Evolutionary conservation across 2,797 vertebrate species (phyloP).

Genomic region (Pseudomugil tenellus): DNA sequence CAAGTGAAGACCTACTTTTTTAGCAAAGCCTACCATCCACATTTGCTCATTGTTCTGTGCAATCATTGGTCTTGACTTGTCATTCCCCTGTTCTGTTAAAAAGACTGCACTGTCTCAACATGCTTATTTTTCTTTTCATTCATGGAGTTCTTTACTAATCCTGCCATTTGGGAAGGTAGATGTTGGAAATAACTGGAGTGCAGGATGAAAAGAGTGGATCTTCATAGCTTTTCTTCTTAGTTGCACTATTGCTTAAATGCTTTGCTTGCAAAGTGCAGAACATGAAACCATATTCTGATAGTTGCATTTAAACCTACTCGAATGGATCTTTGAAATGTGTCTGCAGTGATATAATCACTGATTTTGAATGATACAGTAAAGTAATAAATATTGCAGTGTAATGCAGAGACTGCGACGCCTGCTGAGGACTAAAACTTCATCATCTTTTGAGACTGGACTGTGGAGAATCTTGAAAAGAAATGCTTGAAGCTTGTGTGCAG

Average conservation of each 20-base stretch:
- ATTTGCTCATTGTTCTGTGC: constrained; percentile 45
- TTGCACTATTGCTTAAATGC: background rate
- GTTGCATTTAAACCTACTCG: background rate
- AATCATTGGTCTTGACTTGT: constrained; percentile 25
- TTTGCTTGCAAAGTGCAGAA: background rate
- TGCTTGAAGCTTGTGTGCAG: constrained; percentile 27
- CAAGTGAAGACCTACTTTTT: constrained; percentile 49
- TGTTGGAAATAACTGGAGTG: background rate
- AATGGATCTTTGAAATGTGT: background rate
- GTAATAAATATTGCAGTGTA: background rate
- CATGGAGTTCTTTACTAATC: constrained; percentile 9
- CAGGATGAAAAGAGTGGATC: background rate
- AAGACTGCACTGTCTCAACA: constrained; percentile 9
- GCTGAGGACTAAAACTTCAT: constrained; percentile 31
- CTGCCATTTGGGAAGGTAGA: constrained; percentile 2
- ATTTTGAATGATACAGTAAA: background rate
- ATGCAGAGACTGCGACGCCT: constrained; percentile 23
- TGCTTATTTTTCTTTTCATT: constrained; percentile 31
- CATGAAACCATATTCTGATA: background rate
- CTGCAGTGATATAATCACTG: constrained; percentile 4
- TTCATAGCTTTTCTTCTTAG: background rate
- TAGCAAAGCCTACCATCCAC: constrained; percentile 31
- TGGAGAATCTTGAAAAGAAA: constrained; percentile 45
- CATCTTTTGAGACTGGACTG: constrained; percentile 42
- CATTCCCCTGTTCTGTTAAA: constrained; percentile 24